These are phyloP conservation scores for Remorina albescens DNA, from an alignment of 2,797 vertebrate genomes.

Conservation along the genomic window DNA sequence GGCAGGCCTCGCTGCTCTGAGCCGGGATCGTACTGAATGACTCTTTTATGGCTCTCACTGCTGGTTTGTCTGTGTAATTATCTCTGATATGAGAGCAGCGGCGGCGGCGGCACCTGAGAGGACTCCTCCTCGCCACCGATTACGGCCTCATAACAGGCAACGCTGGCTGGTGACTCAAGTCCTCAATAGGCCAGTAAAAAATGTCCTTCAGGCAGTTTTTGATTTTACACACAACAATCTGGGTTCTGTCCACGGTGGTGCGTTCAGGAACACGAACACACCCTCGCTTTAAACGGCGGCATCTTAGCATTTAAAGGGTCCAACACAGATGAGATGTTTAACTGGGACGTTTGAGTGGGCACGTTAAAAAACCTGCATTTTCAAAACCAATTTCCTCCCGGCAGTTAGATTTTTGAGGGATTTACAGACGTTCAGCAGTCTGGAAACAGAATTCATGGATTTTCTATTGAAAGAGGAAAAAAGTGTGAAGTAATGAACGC, in stretches of 20 bases:
- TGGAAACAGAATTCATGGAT: neutral
- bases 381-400: constrained; percentile 11
- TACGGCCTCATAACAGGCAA: constrained; percentile 6
- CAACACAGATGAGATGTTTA: constrained; percentile 17
- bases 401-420: neutral
- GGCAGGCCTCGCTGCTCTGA: constrained; percentile 8
- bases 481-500: neutral
- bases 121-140: neutral
- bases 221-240: constrained; percentile 25
- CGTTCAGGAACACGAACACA: neutral
- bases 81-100: constrained; percentile 12
- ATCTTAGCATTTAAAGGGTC: constrained; percentile 17
- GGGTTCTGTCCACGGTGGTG: neutral
- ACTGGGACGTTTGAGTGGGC: constrained; percentile 8
- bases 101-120: constrained; percentile 19
- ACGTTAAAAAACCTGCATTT: constrained; percentile 13
- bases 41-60: constrained; percentile 19
- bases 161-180: neutral
- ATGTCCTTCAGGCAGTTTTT: constrained; percentile 46
- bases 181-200: constrained; percentile 36
- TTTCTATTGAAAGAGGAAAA: neutral
- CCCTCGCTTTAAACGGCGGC: neutral
- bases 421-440: neutral
- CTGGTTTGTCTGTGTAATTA: constrained; percentile 50
- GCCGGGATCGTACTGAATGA: constrained; percentile 9